Conservation (phyloP, 2,888 invertebrate species). For the Hirtodrosophila histrioides region DNA sequence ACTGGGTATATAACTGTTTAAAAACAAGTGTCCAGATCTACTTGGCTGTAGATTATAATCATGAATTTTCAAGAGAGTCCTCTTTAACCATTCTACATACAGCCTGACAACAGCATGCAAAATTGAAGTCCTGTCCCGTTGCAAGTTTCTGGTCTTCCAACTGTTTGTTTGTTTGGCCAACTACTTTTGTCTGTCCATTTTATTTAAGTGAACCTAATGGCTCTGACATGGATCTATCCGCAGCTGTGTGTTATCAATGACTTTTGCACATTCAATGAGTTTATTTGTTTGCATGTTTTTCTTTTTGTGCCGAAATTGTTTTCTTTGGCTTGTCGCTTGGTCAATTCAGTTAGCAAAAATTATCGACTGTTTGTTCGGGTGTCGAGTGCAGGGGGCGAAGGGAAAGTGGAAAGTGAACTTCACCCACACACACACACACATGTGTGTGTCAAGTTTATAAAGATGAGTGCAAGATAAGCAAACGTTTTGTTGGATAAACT, state of each 20-base stretch:
- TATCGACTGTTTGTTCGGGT: slow-evolving; percentile 60
- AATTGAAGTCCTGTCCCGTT: slow-evolving; percentile 10
- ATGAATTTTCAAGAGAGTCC: too few relatives aligned
- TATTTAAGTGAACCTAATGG: slow-evolving; percentile 62
- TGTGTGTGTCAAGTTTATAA: slow-evolving; percentile 38
- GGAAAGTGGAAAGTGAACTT: slow-evolving; percentile 13
- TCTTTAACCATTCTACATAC: too few relatives aligned
- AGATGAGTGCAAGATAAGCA: slow-evolving; percentile 65
- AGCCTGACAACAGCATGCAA: slow-evolving; percentile 24
- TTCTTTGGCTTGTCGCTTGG: slow-evolving; percentile 43
- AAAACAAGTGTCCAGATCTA: too few relatives aligned
- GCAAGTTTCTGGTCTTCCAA: slow-evolving; percentile 10
- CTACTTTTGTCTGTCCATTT: slow-evolving; percentile 17
- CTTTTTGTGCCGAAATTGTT: slow-evolving; percentile 46
- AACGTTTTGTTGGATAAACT: slow-evolving; percentile 55
- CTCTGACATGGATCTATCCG: slow-evolving; percentile 38
- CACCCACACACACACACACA: slow-evolving; percentile 6
- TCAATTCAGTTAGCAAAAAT: slow-evolving; percentile 75
- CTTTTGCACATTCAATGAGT: slow-evolving; percentile 49
- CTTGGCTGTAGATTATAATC: too few relatives aligned
- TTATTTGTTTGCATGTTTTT: slow-evolving; percentile 62
- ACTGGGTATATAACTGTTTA: too few relatives aligned
- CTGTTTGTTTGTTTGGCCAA: slow-evolving; percentile 36
- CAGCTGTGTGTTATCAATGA: slow-evolving; percentile 33
- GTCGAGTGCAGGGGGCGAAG: slow-evolving; percentile 20